Percentiles rank a stretch among this genome's conserved stretches.
phyloP scores from a whole-genome alignment of 2,113 vertebrate genomes.

The Lepisosteus oculatus region DNA sequence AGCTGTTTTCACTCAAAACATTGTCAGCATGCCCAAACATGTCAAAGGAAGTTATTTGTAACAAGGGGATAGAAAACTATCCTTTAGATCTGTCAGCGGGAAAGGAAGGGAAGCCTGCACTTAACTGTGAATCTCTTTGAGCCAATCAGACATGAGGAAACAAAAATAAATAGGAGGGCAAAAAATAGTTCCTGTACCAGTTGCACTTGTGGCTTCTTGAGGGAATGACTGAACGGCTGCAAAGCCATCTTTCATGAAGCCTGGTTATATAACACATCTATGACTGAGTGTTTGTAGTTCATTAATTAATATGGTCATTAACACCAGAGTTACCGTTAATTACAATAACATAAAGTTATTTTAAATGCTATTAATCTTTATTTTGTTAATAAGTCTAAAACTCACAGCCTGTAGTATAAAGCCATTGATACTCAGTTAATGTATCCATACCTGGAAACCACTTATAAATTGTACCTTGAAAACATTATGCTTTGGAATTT shows the following conservation, averaged over 20 bases:
- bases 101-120: constrained; percentile 42
- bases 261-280: not conserved
- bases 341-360: no score
- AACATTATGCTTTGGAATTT: no score
- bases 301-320: constrained; percentile 6
- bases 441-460: no score
- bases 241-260: not conserved
- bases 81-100: constrained; percentile 66
- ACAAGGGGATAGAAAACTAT: constrained; percentile 63
- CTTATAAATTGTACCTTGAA: no score
- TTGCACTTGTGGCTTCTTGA: not conserved
- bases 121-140: constrained; percentile 43
- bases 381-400: no score
- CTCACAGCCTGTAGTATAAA: no score
- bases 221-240: not conserved
- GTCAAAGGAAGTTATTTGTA: constrained; percentile 71
- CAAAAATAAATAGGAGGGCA: constrained; percentile 50
- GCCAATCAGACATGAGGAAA: constrained; percentile 54
- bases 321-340: not conserved
- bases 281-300: not conserved
- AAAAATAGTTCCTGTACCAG: constrained; percentile 38
- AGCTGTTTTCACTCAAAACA: constrained; percentile 73
- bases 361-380: no score
- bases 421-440: no score
- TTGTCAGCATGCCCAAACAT: constrained; percentile 66